These are phyloP conservation scores for Alsophila aescularia DNA, from an alignment of 2,888 invertebrate genomes.

Conservation along the genomic window DNA sequence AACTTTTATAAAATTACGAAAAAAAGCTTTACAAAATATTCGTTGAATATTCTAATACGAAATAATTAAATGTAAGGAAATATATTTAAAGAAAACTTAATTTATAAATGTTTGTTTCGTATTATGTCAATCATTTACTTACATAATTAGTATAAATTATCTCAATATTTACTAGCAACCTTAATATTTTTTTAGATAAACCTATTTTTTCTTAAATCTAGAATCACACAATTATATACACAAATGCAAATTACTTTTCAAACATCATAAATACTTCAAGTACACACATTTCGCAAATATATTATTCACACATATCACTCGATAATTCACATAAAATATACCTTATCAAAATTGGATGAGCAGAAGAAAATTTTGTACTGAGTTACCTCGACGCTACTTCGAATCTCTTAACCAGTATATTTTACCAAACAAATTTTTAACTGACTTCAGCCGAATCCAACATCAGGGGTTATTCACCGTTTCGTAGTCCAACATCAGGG, in stretches of 20 bases:
- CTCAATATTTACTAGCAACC: not conserved
- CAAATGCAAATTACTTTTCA: slow-evolving; percentile 4
- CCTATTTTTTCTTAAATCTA: slow-evolving; percentile 23
- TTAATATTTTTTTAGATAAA: not conserved
- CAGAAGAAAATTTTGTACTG: not conserved
- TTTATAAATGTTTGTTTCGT: slow-evolving; percentile 16
- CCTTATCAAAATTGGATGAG: not conserved
- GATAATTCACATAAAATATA: not conserved
- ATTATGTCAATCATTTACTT: slow-evolving; percentile 23
- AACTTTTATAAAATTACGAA: too few species aligned
- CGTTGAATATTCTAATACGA: not conserved
- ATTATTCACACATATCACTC: not conserved
- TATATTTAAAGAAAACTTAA: slow-evolving; percentile 22
- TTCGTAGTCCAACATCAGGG: too few species aligned
- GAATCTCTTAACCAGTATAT: too few species aligned
- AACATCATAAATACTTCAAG: not conserved
- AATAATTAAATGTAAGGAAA: slow-evolving; percentile 11
- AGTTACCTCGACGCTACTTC: too few species aligned
- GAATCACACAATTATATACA: slow-evolving; percentile 46
- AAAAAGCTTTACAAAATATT: slow-evolving; percentile 24
- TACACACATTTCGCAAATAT: not conserved
- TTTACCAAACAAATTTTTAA: too few species aligned
- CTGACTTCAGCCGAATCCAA: too few species aligned
- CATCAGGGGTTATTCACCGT: too few species aligned
- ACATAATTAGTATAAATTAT: not conserved